Conservation (phyloP, 2,797 vertebrate genomes). For the Coracias cyanogaster region DNA sequence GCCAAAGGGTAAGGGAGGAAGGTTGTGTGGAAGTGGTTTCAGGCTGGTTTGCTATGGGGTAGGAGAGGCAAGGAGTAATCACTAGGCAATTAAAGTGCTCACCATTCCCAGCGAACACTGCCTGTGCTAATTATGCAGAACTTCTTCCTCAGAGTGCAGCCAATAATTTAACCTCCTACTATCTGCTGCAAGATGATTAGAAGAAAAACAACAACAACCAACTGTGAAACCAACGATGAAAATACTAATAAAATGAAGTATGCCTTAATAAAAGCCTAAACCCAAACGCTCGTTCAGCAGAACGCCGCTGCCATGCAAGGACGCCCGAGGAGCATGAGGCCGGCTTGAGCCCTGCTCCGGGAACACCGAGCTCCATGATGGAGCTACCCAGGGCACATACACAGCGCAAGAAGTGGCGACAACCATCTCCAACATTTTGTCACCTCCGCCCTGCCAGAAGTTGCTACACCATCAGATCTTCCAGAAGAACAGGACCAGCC, state of each 20-base stretch:
- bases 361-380: fast-evolving
- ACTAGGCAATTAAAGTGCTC: not conserved
- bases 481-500: not conserved
- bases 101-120: not conserved
- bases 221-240: not conserved
- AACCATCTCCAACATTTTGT: too few relatives aligned
- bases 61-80: not conserved
- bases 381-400: fast-evolving
- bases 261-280: not conserved
- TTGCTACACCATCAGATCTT: not conserved
- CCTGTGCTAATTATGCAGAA: not conserved
- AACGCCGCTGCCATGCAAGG: fast-evolving
- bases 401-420: fast-evolving
- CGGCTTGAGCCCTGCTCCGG: not conserved
- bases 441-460: not conserved
- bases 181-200: not conserved
- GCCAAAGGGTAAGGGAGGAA: not conserved
- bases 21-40: not conserved
- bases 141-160: not conserved
- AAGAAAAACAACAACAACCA: not conserved
- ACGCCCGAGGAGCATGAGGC: fast-evolving
- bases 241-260: not conserved
- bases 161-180: not conserved
- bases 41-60: not conserved
- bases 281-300: not conserved